These are phyloP conservation scores for Thalpophila matura DNA, from an alignment of 2,888 invertebrate genomes.

Conservation along the genomic window DNA sequence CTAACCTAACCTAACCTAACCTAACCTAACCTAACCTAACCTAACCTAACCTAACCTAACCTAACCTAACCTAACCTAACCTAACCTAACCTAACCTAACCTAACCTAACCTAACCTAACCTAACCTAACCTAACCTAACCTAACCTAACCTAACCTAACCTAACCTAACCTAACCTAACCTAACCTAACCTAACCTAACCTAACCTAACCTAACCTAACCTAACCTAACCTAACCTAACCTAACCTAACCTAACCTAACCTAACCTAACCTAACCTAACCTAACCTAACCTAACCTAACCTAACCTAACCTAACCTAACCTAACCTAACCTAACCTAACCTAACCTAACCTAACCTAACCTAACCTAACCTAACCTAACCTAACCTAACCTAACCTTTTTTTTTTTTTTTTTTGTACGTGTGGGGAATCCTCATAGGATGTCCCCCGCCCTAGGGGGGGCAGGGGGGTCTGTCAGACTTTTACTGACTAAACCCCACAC, in stretches of 20 bases:
- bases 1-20: constrained; percentile 38
- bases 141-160: constrained; percentile 27
- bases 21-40: constrained; percentile 42
- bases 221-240: constrained; percentile 1
- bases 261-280: constrained; percentile 1
- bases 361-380: constrained; percentile 1
- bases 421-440: no score
- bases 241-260: constrained; percentile 1
- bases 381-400: background rate
- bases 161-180: constrained; percentile 7
- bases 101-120: constrained; percentile 36
- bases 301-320: constrained; percentile 1
- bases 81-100: constrained; percentile 31
- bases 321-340: constrained; percentile 1
- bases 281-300: constrained; percentile 1
- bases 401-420: no score
- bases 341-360: constrained; percentile 1
- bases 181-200: constrained; percentile 1
- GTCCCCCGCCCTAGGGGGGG: no score
- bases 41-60: constrained; percentile 40
- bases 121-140: constrained; percentile 32
- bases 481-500: no score
- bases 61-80: constrained; percentile 42
- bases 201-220: constrained; percentile 1
- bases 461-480: no score